Percentiles rank a stretch among this genome's conserved stretches.
Conservation (phyloP, 2,113 vertebrate genomes). For the Lipotes vexillifer region DNA sequence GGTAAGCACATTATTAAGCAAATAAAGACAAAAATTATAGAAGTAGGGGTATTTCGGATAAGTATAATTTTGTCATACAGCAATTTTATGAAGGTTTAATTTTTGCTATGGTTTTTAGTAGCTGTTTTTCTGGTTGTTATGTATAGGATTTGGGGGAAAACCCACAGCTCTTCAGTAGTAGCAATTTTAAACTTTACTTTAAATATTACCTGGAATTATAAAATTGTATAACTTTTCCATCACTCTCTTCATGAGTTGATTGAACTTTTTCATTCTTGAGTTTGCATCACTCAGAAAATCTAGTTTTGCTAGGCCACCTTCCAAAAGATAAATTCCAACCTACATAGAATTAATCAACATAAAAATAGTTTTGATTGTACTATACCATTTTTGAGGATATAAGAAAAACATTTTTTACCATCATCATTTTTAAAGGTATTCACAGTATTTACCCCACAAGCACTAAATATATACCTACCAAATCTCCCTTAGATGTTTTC, state of each 20-base stretch:
- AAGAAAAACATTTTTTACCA: background rate
- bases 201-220: constrained; percentile 88
- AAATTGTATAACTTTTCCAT: constrained; percentile 95
- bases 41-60: background rate
- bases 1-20: background rate
- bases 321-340: constrained; percentile 93
- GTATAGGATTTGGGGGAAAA: background rate
- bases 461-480: background rate
- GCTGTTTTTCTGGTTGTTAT: background rate
- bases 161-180: background rate
- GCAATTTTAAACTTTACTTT: constrained; percentile 30
- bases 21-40: background rate
- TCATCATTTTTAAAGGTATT: background rate
- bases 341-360: constrained; percentile 69
- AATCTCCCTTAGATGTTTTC: background rate
- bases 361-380: background rate
- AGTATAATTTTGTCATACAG: background rate
- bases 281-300: constrained; percentile 94
- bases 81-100: background rate
- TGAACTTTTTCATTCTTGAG: constrained; percentile 92
- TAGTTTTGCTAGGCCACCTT: constrained; percentile 88
- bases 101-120: constrained; percentile 15
- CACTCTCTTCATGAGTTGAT: constrained; percentile 92
- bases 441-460: background rate
- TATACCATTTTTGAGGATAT: background rate